Conservation (phyloP, 92 coral and sea anemone genomes). For the Epizoanthus rinbou region DNA sequence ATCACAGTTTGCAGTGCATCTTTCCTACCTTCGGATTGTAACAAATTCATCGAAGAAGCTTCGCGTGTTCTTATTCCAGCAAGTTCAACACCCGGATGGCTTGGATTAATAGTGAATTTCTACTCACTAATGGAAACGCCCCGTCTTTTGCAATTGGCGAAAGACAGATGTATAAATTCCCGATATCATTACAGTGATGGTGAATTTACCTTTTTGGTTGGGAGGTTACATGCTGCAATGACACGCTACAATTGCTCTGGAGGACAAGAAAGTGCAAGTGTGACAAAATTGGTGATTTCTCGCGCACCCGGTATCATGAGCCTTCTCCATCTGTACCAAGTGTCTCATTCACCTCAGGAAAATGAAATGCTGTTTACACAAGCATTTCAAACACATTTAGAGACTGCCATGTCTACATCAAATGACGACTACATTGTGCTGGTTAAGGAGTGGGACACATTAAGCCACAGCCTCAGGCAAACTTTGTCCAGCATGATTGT, state of each 20-base stretch:
- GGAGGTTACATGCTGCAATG: neutral
- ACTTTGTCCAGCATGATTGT: neutral
- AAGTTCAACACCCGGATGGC: conserved; percentile 28
- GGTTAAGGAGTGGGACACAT: neutral
- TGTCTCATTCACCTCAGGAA: neutral
- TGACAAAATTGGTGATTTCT: neutral
- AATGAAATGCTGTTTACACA: neutral
- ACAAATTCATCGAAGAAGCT: conserved; percentile 21
- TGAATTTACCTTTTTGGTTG: neutral
- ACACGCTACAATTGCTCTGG: neutral
- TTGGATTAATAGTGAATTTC: conserved; percentile 6
- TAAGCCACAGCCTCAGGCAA: neutral
- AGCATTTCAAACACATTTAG: neutral
- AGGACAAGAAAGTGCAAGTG: neutral
- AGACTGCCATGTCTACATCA: neutral
- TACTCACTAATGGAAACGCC: conserved; percentile 10
- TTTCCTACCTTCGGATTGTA: conserved; percentile 23
- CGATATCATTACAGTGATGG: neutral
- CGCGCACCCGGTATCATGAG: neutral
- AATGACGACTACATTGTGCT: neutral
- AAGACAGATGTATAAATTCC: conserved; percentile 6
- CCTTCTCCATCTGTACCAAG: neutral
- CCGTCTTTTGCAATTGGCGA: neutral
- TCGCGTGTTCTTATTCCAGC: conserved; percentile 15
- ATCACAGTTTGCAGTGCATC: neutral